Base-by-base conservation (phyloP, 2,888 invertebrate genomes). In the Euzophera pinguis region DNA sequence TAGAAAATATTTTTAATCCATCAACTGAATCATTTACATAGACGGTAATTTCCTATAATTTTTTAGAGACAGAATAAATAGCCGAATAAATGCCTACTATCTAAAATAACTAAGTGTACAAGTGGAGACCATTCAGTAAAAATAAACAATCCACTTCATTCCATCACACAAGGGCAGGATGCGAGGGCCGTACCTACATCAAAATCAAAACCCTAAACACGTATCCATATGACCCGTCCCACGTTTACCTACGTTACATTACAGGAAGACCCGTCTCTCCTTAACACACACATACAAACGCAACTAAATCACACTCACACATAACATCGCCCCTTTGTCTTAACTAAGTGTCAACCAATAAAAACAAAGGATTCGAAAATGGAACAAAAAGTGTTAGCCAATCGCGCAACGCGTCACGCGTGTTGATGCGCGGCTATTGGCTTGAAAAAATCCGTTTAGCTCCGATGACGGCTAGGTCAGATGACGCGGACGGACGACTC, bases 321-420 rank as follows among this genome's bases (percentile, higher is more conserved):
- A 81, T 59, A 66, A 60, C 66, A 70, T 77, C 84, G 81, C 87
- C 90, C 90, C 89, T 87, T 90, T 90, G 90, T 90, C 89, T 90
- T 90, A 90, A 85, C 84, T 87, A 89, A 90, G 90, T 90, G 90
- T 89, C 90, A 89, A 90, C 90, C 90, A 90, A 90, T 90, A 90
- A 90, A 90, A 90, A 90, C 90, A 90, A 90, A 90, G 90, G 90
- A 88, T 84, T 84, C 80, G 78, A 86, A 89, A 88, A 88, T 86
- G 83, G 84, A 87, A 89, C 89, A 90, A 90, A 89, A 90, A 89
- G 86, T 81, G 81, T 68, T 67, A 81, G 81, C 90, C 90, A 90
- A 90, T 90, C 78, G 84, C 78, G 75, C 71, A 62, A 77, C 83
- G 75, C 82, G 85, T 88, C 81, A 88, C 83, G 88, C 89, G 85